Evolutionary conservation across 2,797 vertebrate species (phyloP).

Genomic region (Scolopax rusticola): DNA sequence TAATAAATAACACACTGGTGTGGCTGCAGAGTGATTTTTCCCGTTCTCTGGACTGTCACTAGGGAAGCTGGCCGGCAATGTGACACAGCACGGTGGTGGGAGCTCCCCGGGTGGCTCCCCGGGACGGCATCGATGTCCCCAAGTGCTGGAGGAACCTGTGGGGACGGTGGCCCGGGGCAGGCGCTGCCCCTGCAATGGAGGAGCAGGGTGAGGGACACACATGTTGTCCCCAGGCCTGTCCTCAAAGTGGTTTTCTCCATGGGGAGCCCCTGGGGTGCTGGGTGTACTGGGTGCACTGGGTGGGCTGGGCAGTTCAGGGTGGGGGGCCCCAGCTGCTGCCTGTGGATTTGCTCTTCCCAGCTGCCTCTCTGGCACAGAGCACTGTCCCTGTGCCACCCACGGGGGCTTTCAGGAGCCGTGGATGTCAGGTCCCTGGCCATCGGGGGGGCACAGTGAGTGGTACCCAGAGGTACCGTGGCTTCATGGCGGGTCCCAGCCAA

Average conservation of each 20-base stretch:
- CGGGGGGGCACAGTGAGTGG: fast-evolving
- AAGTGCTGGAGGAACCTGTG: fast-evolving
- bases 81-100: fast-evolving
- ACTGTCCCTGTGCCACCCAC: fast-evolving
- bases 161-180: fast-evolving
- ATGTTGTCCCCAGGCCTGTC: neutral
- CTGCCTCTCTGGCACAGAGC: fast-evolving
- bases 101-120: neutral
- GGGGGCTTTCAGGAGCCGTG: neutral
- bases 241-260: neutral
- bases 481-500: neutral
- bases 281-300: no score
- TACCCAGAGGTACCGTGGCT: fast-evolving
- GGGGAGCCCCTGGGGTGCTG: fast-evolving
- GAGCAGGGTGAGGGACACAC: neutral
- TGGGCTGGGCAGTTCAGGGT: neutral
- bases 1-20: neutral
- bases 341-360: neutral
- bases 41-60: fast-evolving
- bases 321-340: neutral
- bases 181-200: neutral
- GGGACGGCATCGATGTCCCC: fast-evolving
- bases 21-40: neutral
- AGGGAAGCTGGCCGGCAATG: fast-evolving
- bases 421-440: no score